These are phyloP conservation scores for Corella eumyota DNA, from an alignment of 23 tunicate species.

Conservation along the genomic window DNA sequence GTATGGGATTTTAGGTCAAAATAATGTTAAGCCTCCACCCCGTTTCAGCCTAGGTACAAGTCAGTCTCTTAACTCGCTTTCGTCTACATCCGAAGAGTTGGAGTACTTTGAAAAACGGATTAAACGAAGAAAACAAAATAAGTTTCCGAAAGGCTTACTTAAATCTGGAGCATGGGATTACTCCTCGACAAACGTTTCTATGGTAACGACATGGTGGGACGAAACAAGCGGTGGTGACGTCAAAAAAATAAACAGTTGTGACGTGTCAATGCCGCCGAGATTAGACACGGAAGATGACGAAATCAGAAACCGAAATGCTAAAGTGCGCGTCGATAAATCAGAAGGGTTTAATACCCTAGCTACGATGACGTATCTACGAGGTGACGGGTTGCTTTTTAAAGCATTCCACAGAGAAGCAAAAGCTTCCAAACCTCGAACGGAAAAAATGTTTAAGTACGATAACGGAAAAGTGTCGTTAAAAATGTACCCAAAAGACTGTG, in stretches of 20 bases:
- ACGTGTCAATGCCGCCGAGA: conserved; percentile 14
- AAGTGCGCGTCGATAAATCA: background rate
- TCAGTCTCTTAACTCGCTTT: conserved; percentile 19
- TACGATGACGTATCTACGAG: conserved; percentile 58
- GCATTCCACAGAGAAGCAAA: conserved; percentile 2
- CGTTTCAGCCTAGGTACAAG: conserved; percentile 15
- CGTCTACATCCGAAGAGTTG: conserved; percentile 1
- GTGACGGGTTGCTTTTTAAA: conserved; percentile 54
- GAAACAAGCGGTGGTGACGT: background rate
- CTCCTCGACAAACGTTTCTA: conserved; percentile 57
- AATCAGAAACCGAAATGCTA: conserved; percentile 7
- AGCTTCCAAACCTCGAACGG: background rate
- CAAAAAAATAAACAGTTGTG: background rate
- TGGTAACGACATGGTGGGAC: conserved; percentile 47
- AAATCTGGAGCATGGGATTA: conserved; percentile 31
- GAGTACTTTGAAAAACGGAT: conserved; percentile 12
- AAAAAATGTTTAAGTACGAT: background rate
- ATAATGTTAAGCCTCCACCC: too few relatives aligned
- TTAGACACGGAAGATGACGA: conserved; percentile 19
- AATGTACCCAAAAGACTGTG: background rate
- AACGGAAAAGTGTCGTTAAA: conserved; percentile 2
- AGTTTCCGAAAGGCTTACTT: conserved; percentile 22
- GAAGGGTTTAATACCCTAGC: conserved; percentile 10
- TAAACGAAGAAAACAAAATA: background rate
- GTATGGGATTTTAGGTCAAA: too few relatives aligned